Base-by-base conservation (phyloP, 2,888 invertebrate species). In the Leptothorax acervorum region DNA sequence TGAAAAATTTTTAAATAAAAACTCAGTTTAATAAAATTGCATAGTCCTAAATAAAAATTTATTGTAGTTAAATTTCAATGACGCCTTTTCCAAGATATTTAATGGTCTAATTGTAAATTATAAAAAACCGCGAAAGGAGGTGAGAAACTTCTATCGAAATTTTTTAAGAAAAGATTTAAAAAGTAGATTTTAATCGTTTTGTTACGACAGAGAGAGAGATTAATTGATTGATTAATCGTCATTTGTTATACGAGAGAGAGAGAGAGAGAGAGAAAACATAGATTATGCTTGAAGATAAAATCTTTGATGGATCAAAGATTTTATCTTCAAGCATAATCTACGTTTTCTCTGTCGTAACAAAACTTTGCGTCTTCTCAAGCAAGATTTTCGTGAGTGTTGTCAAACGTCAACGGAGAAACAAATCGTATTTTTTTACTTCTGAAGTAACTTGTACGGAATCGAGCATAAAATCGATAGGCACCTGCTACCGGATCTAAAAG, bases 391-490 rank as follows among this genome's bases (percentile, higher is more conserved):
- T n/a, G 12, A 1, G n/a, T 45, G n/a, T 28, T 31, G 31, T 45
- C 23, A 23, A 23, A 23, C 23, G 23, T 23, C 55, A 11, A 2
- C 53, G 42, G 6, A 60, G 28, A 18, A 15, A n/a, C 39, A 42
- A n/a, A 5, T 53, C 11, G 68, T 75, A 68, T 51, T 53, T 75
- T 65, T 76, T 86, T 79, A 82, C 79, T 81, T 83, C 55, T 57
- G 53, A 66, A 66, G 60, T 87, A 81, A 75, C 55, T 65, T 31
- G 15, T 5, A 73, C 57, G 70, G 62, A 86, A 79, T 85, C 84
- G 73, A 75, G 85, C 87, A 63, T 57, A 81, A 84, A 83, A 89
- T 89, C 88, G 85, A 89, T 89, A 86, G 83, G 62, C 57, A 79
- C 84, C 75, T 63, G 70, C 88, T 83, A 65, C 81, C 63, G 53